Evolutionary conservation across 2,113 vertebrate genomes (phyloP), one percentile per base, ranked within the genome.

Genomic region (Podarcis raffonei): DNA sequence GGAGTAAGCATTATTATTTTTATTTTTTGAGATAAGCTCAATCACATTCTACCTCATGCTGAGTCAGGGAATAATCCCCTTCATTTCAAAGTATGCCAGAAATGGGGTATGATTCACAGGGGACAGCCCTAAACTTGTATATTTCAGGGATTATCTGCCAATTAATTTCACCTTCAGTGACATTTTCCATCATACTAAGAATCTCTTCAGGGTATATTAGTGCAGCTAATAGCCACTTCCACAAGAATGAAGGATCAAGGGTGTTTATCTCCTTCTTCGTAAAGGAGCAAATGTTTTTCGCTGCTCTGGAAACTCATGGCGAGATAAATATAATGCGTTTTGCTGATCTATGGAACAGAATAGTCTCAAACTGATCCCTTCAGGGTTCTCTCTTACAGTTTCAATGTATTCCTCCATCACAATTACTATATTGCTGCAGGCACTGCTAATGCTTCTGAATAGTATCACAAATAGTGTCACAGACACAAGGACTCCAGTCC

Each of bases 61-160:
- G 84, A 89, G 75, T 87, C 93, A 42, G 13, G 2, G 7, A 92
- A 39, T 91, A 92, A 95, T 94, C 91, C 85, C 53, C 81, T 89
- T 87, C 84, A 85, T 95, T 94, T 93, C 92, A 25, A 95, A 95
- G 87, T 35, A 88, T 66, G 57, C 5, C 25, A 85, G 77, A 91
- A 89, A 94, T 90, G 84, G 39, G 80, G 32, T 62, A 88, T 86
- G 92, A 88, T 92, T 94, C 87, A 89, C 80, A 94, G 74, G 83
- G 23, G 20, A 79, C 76, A 89, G 35, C 62, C 86, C 86, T 92
- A 84, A 90, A 91, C 85, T 82, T 65, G 62, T 91, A 93, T 75
- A 93, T 79, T 95, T 91, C 89, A 91, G 93, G 93, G 88, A 93
- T 90, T 93, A 93, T 84, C 81, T 91, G 66, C 86, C 89, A 93